Base-by-base conservation (phyloP, 64 coral and sea anemone species). In the Montipora foliosa region DNA sequence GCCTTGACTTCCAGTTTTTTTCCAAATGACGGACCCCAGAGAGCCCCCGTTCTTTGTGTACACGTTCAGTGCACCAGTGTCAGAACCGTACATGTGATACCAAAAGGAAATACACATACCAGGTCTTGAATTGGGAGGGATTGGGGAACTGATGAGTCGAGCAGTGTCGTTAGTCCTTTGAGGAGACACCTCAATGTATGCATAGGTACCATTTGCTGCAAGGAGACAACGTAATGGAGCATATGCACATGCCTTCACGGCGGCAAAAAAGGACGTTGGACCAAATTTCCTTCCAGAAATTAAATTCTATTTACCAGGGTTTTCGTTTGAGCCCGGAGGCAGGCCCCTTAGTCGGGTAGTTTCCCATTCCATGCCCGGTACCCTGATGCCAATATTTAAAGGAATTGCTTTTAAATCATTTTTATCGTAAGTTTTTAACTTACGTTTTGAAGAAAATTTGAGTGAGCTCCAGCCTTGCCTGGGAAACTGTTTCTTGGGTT, bases 1-100 rank as follows among this genome's bases (percentile, higher is more conserved):
- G 83, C 76, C 96, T 64, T 97, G 96, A 75, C 79, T 85, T 58
- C 96, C 96, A 75, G 70, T 82, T 44, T 52, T 81, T 15, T 68
- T 59, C 96, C 96, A 97, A 68, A 74, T 77, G 9, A 76, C 68
- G 7, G 78, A 92, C 5, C 77, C 66, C 21, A 91, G 80, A 4
- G 77, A 79, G 5, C 53, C 57, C 24, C 89, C 71, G 16, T 12
- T 7, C 64, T 68, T 88, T 10, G 85, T 92, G 15, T 97, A 97
- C 6, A 97, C 29, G 85, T 87, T 97, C 44, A 97, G 71, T 17
- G 93, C 81, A 49, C 77, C 82, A 8, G 92, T 97, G 47, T 97
- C 83, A 21, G 83, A 60, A 9, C 95, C 95, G 66, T 92, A 97
- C 95, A 97, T 97, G 50, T 97, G 95, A 59, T 95, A 97, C 95